Conservation (phyloP, 2,888 invertebrate species). For the Cryptosula pallasiana region DNA sequence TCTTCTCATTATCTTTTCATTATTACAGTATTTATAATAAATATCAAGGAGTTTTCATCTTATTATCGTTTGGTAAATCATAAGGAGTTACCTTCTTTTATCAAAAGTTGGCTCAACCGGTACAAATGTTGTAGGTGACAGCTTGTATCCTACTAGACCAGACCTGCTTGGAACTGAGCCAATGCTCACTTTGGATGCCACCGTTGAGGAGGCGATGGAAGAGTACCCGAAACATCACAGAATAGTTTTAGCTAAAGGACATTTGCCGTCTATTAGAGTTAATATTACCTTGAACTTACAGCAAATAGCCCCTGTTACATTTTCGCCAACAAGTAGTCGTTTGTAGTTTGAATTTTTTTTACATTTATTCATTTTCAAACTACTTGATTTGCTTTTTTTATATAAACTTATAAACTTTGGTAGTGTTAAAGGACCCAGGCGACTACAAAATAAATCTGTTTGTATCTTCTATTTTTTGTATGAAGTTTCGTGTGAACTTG, state of each 20-base stretch:
- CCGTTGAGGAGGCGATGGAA: conserved; percentile 34
- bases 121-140: conserved; percentile 40
- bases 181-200: conserved; percentile 30
- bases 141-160: conserved; percentile 43
- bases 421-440: too few relatives aligned
- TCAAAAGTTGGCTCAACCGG: neutral
- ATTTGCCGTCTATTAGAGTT: neutral
- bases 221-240: conserved; percentile 32
- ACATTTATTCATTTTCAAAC: neutral
- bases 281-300: conserved; percentile 9
- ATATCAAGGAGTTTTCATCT: too few relatives aligned
- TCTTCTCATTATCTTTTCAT: too few relatives aligned
- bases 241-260: conserved; percentile 25
- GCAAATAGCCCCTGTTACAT: neutral
- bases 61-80: too few relatives aligned
- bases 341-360: neutral
- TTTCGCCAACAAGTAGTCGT: neutral
- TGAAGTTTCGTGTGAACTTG: too few relatives aligned
- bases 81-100: too few relatives aligned
- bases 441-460: too few relatives aligned
- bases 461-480: too few relatives aligned
- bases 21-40: too few relatives aligned
- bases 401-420: too few relatives aligned
- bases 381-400: too few relatives aligned
- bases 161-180: conserved; percentile 37